Conservation (phyloP, 2,888 invertebrate species). For the Euclidia mi region DNA sequence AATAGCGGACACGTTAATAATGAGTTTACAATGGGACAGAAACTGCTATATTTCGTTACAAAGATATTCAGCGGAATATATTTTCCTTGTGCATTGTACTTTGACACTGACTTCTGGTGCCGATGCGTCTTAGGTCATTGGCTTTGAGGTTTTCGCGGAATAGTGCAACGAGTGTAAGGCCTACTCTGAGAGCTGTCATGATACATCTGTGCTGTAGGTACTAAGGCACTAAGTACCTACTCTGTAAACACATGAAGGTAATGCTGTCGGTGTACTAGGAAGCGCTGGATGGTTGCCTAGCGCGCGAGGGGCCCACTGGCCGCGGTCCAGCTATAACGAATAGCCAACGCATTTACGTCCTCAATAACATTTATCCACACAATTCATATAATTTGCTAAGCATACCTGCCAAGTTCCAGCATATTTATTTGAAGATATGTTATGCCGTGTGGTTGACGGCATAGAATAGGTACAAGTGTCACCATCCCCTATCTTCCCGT, state of each 20-base stretch:
- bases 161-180: slow-evolving; percentile 54
- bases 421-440: slow-evolving; percentile 6
- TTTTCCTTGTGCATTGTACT: slow-evolving; percentile 68
- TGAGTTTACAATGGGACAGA: slow-evolving; percentile 29
- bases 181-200: slow-evolving; percentile 40
- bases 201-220: slow-evolving; percentile 60
- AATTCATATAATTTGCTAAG: slow-evolving; percentile 35
- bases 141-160: slow-evolving; percentile 60
- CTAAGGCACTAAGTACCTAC: slow-evolving; percentile 66
- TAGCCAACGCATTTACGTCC: slow-evolving; percentile 46
- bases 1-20: slow-evolving; percentile 56
- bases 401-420: slow-evolving; percentile 27
- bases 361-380: slow-evolving; percentile 48
- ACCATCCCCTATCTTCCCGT: no score
- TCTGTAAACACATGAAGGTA: slow-evolving; percentile 69
- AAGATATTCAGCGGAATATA: slow-evolving; percentile 48
- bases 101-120: slow-evolving; percentile 51
- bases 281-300: slow-evolving; percentile 81
- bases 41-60: slow-evolving; percentile 59
- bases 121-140: slow-evolving; percentile 61
- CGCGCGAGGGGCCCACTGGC: slow-evolving; percentile 70
- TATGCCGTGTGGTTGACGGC: no score
- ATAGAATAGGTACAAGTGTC: no score
- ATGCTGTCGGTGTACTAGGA: slow-evolving; percentile 80
- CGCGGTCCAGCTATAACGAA: slow-evolving; percentile 69